Evolutionary conservation across 2,797 vertebrate genomes (phyloP).

Genomic region (Spea hammondii): DNA sequence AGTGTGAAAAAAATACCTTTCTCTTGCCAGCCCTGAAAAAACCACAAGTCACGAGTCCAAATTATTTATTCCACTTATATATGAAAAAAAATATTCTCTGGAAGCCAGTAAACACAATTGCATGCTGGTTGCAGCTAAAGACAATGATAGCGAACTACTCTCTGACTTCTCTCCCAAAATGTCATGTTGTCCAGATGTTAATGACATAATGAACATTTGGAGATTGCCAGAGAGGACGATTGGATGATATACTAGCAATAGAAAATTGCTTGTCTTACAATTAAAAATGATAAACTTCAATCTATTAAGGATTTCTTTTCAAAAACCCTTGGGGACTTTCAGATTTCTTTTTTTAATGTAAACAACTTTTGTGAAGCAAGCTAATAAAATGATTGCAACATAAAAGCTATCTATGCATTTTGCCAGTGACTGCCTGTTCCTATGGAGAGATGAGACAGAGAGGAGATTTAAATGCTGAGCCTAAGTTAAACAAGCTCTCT

Average conservation of each 20-base stretch:
- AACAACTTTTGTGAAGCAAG: constrained; percentile 30
- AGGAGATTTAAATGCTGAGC: constrained; percentile 1
- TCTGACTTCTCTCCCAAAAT: constrained; percentile 7
- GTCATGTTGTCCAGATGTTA: constrained; percentile 38
- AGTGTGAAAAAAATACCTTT: background rate
- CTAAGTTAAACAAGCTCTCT: constrained; percentile 56
- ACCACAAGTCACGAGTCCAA: constrained; percentile 11
- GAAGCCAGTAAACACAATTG: background rate
- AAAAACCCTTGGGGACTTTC: constrained; percentile 58
- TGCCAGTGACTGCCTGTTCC: constrained; percentile 22
- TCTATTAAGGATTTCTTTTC: constrained; percentile 33
- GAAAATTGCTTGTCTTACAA: background rate
- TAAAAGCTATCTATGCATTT: constrained; percentile 12
- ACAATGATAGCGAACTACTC: background rate
- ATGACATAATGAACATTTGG: constrained; percentile 37
- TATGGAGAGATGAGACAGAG: constrained; percentile 15
- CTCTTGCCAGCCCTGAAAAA: constrained; percentile 6
- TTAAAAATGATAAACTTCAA: background rate
- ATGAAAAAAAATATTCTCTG: background rate
- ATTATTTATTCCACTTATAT: background rate
- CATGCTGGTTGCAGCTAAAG: background rate
- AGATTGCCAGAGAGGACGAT: constrained; percentile 49
- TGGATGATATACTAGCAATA: constrained; percentile 5
- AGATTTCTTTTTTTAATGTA: constrained; percentile 46
- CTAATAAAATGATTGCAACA: constrained; percentile 39